phyloP scores from a whole-genome alignment of 2,113 vertebrate species.

The Atlantisia rogersi region DNA sequence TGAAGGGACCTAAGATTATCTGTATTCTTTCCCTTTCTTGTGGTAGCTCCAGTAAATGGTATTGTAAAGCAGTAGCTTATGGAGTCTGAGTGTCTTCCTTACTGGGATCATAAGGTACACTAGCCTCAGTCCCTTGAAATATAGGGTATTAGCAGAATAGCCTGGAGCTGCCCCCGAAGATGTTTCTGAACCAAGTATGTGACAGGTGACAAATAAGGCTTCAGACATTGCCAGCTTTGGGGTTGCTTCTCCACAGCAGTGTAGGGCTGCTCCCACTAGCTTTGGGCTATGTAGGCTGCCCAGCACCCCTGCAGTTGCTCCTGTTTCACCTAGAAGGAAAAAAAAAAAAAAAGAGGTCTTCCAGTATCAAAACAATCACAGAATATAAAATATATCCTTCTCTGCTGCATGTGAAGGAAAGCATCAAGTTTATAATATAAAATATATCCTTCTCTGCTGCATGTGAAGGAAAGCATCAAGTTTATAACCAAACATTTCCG shows the following conservation, averaged over 20 bases:
- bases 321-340: not conserved
- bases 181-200: not conserved
- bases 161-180: not conserved
- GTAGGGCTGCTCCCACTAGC: not conserved
- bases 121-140: not conserved
- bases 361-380: not conserved
- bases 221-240: not conserved
- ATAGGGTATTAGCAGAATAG: not conserved
- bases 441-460: not conserved
- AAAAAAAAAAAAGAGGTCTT: not conserved
- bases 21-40: not conserved
- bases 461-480: not conserved
- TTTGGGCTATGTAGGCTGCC: not conserved
- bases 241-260: not conserved
- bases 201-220: not conserved
- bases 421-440: not conserved
- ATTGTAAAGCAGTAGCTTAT: not conserved
- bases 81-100: not conserved
- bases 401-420: not conserved
- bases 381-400: not conserved
- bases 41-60: not conserved
- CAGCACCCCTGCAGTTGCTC: not conserved
- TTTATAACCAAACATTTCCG: not conserved
- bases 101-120: not conserved
- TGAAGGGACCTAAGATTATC: not conserved